Base-by-base conservation (phyloP, 2,797 vertebrate genomes). In the Hafferia zeledoni region DNA sequence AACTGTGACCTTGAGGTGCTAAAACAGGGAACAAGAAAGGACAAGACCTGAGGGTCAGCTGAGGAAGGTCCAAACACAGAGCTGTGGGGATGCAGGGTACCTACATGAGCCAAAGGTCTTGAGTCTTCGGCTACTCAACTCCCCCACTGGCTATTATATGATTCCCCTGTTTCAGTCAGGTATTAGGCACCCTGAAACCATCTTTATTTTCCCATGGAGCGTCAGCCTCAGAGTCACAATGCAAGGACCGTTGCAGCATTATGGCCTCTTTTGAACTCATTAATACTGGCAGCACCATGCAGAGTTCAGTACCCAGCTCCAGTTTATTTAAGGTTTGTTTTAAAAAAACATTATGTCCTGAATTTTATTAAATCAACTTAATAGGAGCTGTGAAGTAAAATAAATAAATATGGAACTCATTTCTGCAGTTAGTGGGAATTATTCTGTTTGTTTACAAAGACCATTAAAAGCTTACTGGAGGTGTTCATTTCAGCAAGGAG, bases 351-450 rank as follows among this genome's bases (percentile, higher is more conserved):
- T 91, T 92, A 93, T 93, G 79, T 10, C n/a, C 83, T 70, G 84
- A 94, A 96, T 96, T 97, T 96, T 97, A 97, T 96, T 95, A 95
- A 95, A 97, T 97, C 94, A 97, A 96, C 91, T 95, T 89, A 97
- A 97, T 94, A 95, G 83, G 87, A 95, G 69, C 88, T 92, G 94
- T 89, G 95, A 95, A 97, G 93, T 92, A 90, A 95, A 96, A 96
- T 64, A 97, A 97, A 97, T 96, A 96, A 97, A 96, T 97, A 97
- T 95, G 94, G 94, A 95, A 93, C 91, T 95, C 89, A 93, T 96
- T 97, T 95, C 90, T 95, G 86, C 91, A 94, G 93, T 97, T 93
- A 95, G 92, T 95, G 91, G 95, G 92, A 96, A 97, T 95, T 95
- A 95, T 93, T 95, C 80, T 94, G 92, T 97, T 97, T 97, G 96